Base-by-base conservation (phyloP, 2,797 vertebrate genomes). In the Myoxocephalus aenaeus region DNA sequence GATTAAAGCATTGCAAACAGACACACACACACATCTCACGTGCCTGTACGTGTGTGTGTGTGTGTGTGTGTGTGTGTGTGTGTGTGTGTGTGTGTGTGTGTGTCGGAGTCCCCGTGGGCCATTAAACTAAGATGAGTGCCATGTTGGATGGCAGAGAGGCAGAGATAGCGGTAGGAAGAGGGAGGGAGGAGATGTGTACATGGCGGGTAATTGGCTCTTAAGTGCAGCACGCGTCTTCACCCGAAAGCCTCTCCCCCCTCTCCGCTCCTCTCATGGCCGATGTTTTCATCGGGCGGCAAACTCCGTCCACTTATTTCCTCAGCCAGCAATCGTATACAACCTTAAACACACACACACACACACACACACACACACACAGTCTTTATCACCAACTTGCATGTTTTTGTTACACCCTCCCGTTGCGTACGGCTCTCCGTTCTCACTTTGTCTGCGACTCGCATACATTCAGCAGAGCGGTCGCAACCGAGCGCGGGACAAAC, bases 151-250 rank as follows among this genome's bases (percentile, higher is more conserved):
- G 83, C 69, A 77, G 87, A 87, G 83, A 86, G 79, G 72, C 79
- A 85, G 84, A 86, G 88, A 87, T 82, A 90, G 83, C 0, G 25
- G 86, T 29, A 70, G 73, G 71, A 66, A n/a, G 83, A 71, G 61
- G 77, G 78, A 81, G 86, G 53, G 80, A 88, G 82, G 87, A 87
- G 82, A 84, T 87, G 89, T 88, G 90, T 92, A 94, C 90, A 93
- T 86, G 88, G 86, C 80, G 92, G 87, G 92, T 94, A 92, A 94
- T 93, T 94, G 91, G 92, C 89, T 94, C 91, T 92, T 93, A 94
- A 95, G 94, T 94, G 94, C 91, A 89, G 92, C 92, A 92, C 84
- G 83, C 83, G 85, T 88, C 75, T 93, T 81, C 79, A 86, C 92
- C 92, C 92, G 80, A 83, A 92, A 93, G 91, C 83, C 89, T 91